These are phyloP conservation scores for Laterallus jamaicensis DNA, from an alignment of 2,113 vertebrate genomes.

Conservation along the genomic window DNA sequence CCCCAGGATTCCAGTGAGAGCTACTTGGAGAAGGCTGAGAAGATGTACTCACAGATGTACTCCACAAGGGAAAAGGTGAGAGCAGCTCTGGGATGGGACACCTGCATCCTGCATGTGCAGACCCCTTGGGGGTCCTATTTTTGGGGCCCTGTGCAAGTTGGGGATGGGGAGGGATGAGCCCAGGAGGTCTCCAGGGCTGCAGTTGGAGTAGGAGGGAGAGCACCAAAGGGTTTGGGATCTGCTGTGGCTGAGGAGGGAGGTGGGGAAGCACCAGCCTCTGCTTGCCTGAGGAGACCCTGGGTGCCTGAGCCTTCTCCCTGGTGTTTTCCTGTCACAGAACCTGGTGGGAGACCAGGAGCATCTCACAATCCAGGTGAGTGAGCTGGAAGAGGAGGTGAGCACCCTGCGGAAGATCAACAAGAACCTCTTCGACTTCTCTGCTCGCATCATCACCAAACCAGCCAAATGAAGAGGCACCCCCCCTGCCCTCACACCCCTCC, in stretches of 20 bases:
- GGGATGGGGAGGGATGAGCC: not conserved
- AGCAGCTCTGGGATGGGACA: not conserved
- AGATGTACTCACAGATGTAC: slow-evolving; percentile 80
- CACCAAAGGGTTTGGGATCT: accelerated
- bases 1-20: slow-evolving; percentile 82
- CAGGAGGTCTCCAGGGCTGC: not conserved
- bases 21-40: slow-evolving; percentile 84
- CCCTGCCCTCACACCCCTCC: not conserved
- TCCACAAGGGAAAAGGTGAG: slow-evolving; percentile 89
- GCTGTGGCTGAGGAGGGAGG: not conserved
- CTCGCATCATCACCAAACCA: slow-evolving; percentile 87
- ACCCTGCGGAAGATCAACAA: slow-evolving; percentile 95
- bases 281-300: not conserved
- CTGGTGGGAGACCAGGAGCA: slow-evolving; percentile 89
- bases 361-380: slow-evolving; percentile 85
- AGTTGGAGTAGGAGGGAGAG: not conserved
- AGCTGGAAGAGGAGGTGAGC: slow-evolving; percentile 91
- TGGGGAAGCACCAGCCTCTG: not conserved
- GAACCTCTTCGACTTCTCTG: slow-evolving; percentile 92
- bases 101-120: accelerated
- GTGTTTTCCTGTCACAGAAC: slow-evolving; percentile 68
- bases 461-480: slow-evolving; percentile 66
- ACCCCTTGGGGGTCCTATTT: no score
- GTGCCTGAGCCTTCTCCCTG: not conserved
- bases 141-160: not conserved